These are phyloP conservation scores for Vicugna pacos DNA, from an alignment of 2,113 vertebrate species.

Conservation along the genomic window DNA sequence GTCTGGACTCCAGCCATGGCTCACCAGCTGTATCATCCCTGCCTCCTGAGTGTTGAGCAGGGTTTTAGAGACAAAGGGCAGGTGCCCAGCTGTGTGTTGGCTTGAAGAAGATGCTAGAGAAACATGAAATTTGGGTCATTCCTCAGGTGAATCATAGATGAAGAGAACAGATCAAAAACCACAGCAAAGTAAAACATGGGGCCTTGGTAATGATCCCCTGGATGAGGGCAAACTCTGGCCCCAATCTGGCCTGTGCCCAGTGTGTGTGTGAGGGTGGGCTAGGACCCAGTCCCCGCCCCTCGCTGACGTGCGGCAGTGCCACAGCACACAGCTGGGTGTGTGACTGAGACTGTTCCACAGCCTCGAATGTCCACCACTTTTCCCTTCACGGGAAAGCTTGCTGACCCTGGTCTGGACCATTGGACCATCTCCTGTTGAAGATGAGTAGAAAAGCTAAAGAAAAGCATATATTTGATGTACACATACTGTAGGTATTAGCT, in stretches of 20 bases:
- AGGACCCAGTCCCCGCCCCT: too few species aligned
- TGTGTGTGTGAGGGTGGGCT: too few species aligned
- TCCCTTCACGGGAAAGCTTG: background rate
- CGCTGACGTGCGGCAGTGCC: rapidly evolving
- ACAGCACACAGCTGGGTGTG: rapidly evolving
- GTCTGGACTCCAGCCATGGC: too few species aligned
- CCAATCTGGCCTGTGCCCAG: too few species aligned
- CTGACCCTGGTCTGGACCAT: background rate
- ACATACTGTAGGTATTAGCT: too few species aligned
- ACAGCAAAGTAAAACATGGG: background rate
- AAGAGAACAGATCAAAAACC: background rate
- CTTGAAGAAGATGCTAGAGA: background rate
- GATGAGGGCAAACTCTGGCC: background rate
- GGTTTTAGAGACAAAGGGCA: background rate
- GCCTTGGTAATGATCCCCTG: background rate
- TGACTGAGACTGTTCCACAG: too few species aligned
- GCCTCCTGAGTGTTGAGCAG: background rate
- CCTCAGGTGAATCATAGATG: background rate
- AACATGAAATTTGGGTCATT: background rate
- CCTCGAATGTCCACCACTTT: too few species aligned
- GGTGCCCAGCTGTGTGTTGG: background rate
- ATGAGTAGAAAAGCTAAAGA: background rate
- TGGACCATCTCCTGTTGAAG: background rate
- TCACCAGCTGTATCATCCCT: background rate
- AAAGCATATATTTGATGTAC: background rate